Conservation (phyloP, 2,888 invertebrate genomes). For the Elmis aenea region DNA sequence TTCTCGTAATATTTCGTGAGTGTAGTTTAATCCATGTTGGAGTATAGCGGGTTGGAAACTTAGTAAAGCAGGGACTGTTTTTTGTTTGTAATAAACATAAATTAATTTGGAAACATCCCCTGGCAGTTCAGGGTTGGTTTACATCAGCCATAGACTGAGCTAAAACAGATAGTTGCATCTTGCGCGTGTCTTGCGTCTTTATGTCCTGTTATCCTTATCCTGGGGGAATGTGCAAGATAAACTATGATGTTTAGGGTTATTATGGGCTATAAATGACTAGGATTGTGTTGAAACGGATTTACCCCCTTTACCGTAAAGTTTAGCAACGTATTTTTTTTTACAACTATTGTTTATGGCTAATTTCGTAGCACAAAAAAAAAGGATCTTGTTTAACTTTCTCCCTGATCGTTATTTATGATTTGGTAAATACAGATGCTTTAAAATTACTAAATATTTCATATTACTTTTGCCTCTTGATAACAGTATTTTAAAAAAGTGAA, state of each 20-base stretch:
- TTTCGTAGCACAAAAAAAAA: too few relatives aligned
- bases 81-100: slow-evolving; percentile 42
- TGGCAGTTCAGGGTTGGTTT: slow-evolving; percentile 29
- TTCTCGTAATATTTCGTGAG: slow-evolving; percentile 15
- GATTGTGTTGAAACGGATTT: too few relatives aligned
- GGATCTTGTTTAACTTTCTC: too few relatives aligned
- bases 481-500: too few relatives aligned
- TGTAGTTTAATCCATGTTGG: slow-evolving; percentile 18
- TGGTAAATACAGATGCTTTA: too few relatives aligned
- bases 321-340: too few relatives aligned
- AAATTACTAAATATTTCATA: too few relatives aligned
- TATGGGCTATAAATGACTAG: too few relatives aligned
- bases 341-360: too few relatives aligned
- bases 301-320: too few relatives aligned
- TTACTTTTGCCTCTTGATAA: too few relatives aligned
- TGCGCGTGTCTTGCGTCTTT: slow-evolving; percentile 27
- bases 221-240: slow-evolving; percentile 28
- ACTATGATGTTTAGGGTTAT: slow-evolving; percentile 30
- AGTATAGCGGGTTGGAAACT: slow-evolving; percentile 19
- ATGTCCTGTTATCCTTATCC: slow-evolving; percentile 27
- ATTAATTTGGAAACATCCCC: slow-evolving; percentile 37
- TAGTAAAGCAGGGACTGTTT: slow-evolving; percentile 30
- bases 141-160: slow-evolving; percentile 23
- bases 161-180: slow-evolving; percentile 27
- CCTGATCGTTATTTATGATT: too few relatives aligned